Evolutionary conservation across 2,888 invertebrate genomes (phyloP).

Genomic region (Plagodis pulveraria): DNA sequence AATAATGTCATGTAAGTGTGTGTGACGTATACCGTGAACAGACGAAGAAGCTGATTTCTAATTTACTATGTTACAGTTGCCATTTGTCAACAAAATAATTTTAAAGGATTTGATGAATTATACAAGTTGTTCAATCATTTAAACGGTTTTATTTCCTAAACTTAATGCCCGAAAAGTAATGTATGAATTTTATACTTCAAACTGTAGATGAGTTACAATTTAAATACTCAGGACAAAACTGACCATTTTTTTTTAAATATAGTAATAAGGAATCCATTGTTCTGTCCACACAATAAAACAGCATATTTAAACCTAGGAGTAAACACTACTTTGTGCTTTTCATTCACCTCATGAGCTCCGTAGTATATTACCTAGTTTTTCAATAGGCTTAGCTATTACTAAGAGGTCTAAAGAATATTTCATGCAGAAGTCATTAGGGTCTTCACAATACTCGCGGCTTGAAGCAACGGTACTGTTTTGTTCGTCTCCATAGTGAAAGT

Average conservation of each 20-base stretch:
- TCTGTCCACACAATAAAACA: no score
- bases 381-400: slow-evolving; percentile 27
- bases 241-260: no score
- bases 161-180: no score
- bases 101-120: neutral
- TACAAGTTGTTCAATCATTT: no score
- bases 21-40: slow-evolving; percentile 17
- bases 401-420: slow-evolving; percentile 29
- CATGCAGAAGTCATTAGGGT: slow-evolving; percentile 30
- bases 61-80: neutral
- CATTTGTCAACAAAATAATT: neutral
- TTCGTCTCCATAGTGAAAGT: slow-evolving; percentile 28
- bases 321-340: slow-evolving; percentile 12
- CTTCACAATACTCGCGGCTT: slow-evolving; percentile 27
- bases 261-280: no score
- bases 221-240: no score
- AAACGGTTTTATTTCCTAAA: no score
- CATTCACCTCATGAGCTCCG: slow-evolving; percentile 6
- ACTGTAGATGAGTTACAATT: no score
- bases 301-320: slow-evolving; percentile 1
- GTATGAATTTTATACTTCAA: no score
- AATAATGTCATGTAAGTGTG: slow-evolving; percentile 8
- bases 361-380: slow-evolving; percentile 23
- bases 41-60: slow-evolving; percentile 11
- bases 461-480: slow-evolving; percentile 30